These are phyloP conservation scores for Euleptes europaea DNA, from an alignment of 2,113 vertebrate species.

Conservation along the genomic window DNA sequence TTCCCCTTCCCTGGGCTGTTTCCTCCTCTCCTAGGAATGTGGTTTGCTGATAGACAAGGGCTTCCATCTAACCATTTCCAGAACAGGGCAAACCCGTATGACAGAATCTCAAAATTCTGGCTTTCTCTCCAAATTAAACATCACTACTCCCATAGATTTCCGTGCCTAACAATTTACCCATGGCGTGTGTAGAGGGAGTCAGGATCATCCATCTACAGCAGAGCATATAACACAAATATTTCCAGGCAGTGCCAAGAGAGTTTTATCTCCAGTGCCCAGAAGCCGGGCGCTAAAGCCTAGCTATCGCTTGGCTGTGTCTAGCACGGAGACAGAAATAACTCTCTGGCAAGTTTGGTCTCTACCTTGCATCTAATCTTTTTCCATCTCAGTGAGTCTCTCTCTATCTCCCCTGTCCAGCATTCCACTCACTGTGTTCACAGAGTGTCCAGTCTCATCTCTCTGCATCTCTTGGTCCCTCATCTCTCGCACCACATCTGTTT, in stretches of 20 bases:
- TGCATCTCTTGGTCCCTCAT: neutral
- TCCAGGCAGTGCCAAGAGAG: neutral
- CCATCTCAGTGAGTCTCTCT: neutral
- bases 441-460: neutral
- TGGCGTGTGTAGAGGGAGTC: neutral
- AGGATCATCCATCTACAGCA: neutral
- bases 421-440: neutral
- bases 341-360: neutral
- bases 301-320: neutral
- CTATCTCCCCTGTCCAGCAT: neutral
- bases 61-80: neutral
- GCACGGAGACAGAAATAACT: neutral
- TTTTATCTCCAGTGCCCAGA: slow-evolving; percentile 1
- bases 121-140: neutral
- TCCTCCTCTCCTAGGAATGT: too few relatives aligned
- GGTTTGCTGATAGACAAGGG: too few relatives aligned
- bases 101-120: neutral
- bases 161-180: neutral
- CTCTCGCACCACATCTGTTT: neutral
- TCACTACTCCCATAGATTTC: neutral
- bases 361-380: slow-evolving; percentile 10
- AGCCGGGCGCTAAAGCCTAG: neutral
- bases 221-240: neutral
- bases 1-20: too few relatives aligned
- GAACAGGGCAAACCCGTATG: neutral